Conservation (phyloP, 2,113 vertebrate species). For the Anhinga anhinga region DNA sequence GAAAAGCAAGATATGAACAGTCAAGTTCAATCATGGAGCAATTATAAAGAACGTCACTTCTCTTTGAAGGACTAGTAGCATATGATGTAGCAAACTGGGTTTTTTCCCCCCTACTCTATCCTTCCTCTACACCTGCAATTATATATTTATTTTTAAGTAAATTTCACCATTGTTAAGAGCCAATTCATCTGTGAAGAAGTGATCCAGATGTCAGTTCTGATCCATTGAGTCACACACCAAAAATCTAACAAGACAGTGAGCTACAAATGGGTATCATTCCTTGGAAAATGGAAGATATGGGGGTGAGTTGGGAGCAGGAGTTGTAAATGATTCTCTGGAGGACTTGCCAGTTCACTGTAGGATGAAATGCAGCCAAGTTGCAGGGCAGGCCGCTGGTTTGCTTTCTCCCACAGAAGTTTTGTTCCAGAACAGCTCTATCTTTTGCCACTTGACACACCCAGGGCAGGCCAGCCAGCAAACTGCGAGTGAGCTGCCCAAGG, state of each 20-base stretch:
- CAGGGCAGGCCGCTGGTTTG: background rate
- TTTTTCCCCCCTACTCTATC: accelerated
- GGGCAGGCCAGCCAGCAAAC: background rate
- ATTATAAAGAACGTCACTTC: background rate
- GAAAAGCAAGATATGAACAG: background rate
- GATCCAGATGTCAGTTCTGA: background rate
- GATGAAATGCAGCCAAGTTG: background rate
- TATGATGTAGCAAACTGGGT: background rate
- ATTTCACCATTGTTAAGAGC: background rate
- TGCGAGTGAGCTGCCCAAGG: background rate
- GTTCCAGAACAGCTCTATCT: background rate
- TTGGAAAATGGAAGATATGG: background rate
- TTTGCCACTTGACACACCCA: background rate
- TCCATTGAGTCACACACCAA: background rate
- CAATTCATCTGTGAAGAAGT: background rate
- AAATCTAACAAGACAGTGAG: background rate
- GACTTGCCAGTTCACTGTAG: background rate
- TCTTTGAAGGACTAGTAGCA: background rate
- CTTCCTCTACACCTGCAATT: background rate
- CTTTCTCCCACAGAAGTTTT: background rate
- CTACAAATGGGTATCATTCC: background rate
- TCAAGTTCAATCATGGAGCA: background rate
- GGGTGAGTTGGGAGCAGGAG: background rate
- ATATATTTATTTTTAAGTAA: background rate
- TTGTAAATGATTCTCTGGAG: background rate